Percentiles rank a stretch among this genome's conserved stretches.
Conservation (phyloP, 2,888 invertebrate genomes). For the Andrena hattorfiana region DNA sequence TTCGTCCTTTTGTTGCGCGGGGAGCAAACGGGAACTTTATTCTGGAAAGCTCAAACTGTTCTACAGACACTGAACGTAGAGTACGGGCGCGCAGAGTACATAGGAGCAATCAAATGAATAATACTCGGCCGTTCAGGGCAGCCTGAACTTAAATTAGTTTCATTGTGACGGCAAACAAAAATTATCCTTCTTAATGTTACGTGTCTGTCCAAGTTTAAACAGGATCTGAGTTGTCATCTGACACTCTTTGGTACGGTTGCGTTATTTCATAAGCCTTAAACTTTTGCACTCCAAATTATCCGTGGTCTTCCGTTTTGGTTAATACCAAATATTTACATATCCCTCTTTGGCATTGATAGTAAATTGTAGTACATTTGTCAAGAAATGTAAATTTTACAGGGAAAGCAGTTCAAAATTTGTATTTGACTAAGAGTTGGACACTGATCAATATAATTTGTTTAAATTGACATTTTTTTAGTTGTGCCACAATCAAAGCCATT, state of each 20-base stretch:
- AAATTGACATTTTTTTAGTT: too few species aligned
- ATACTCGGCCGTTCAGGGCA: constrained; percentile 9
- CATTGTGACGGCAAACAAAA: constrained; percentile 34
- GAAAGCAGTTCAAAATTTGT: too few species aligned
- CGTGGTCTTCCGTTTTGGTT: too few species aligned
- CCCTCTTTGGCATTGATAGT: too few species aligned
- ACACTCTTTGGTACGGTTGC: neutral
- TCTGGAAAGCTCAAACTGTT: neutral
- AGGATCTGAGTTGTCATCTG: neutral
- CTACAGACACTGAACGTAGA: neutral
- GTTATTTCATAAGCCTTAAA: neutral
- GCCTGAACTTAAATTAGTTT: constrained; percentile 48
- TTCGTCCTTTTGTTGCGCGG: constrained; percentile 2
- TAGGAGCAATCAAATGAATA: constrained; percentile 36
- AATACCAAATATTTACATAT: too few species aligned
- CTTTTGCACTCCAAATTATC: neutral
- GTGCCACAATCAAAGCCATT: too few species aligned
- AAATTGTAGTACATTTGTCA: too few species aligned
- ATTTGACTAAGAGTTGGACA: too few species aligned
- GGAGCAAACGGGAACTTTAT: constrained; percentile 8
- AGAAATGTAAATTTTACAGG: too few species aligned
- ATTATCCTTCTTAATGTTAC: constrained; percentile 13
- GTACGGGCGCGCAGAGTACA: neutral
- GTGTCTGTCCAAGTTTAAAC: constrained; percentile 32
- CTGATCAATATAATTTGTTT: too few species aligned